These are phyloP conservation scores for Malurus cyaneus DNA, from an alignment of 2,113 vertebrate species.

Conservation along the genomic window DNA sequence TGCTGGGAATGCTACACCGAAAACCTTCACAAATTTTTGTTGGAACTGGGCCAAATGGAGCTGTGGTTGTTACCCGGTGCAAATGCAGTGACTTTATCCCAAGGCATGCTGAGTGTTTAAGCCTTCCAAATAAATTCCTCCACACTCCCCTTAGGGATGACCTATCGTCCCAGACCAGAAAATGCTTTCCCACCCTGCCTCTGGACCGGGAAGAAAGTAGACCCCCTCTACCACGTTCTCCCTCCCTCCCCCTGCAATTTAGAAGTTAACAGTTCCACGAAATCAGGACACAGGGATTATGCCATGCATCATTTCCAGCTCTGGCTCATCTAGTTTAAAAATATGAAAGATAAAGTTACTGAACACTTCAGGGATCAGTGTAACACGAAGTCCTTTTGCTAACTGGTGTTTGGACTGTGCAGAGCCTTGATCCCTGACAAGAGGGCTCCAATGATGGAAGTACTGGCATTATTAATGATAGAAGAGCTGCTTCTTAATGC, in stretches of 20 bases:
- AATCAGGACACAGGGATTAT: neutral
- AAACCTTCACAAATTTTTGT: neutral
- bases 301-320: neutral
- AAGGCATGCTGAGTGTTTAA: neutral
- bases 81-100: neutral
- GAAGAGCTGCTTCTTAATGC: neutral
- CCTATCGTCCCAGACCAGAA: slow-evolving; percentile 12
- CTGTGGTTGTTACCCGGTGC: slow-evolving; percentile 1
- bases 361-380: neutral
- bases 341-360: slow-evolving; percentile 3
- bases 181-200: neutral
- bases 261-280: neutral
- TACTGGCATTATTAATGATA: neutral
- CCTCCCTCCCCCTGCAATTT: neutral
- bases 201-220: neutral
- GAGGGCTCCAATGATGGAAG: neutral
- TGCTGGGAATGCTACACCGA: neutral
- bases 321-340: neutral
- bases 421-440: neutral
- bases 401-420: neutral
- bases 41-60: neutral
- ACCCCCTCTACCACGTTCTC: neutral
- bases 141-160: slow-evolving; percentile 10
- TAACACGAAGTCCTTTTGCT: neutral
- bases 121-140: slow-evolving; percentile 28